Evolutionary conservation across 2,888 invertebrate species (phyloP), one percentile per base, ranked within the genome.

Genomic region (Mycogona germanica): DNA sequence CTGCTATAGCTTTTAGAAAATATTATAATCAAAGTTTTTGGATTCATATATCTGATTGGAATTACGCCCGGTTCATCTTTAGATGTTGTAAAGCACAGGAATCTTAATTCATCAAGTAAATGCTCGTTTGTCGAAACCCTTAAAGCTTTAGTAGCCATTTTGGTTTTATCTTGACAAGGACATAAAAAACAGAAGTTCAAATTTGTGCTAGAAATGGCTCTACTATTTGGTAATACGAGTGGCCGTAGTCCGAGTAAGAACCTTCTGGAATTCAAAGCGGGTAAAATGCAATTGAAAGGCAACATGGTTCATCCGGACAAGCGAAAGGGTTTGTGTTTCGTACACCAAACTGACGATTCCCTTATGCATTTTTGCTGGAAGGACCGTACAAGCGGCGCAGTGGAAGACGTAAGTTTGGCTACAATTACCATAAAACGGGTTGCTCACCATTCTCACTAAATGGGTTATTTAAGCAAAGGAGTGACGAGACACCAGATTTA

Each of bases 321-420:
- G 62, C 81, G 95, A 64, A 97, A 97, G 74, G 98, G 98, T 4
- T 74, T 87, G 28, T 76, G 97, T 14, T 98, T 93, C 68, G 81
- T 98, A 53, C 88, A 92, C 68, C 97, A 97, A 70, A 87, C 92
- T 51, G 95, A 96, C 62, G 98, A 98, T 71, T 88, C 91, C 0
- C 72, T 98, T 55, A 95, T 97, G 86, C 98, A 98, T 73, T 96
- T 98, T 68, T 97, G 97, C 71, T 98, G 98, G 98, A 97, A 97
- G 73, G 97, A 99, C 73, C 81, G 98, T 46, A 83, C 85, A 42
- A 81, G 84, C 44, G 92, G 93, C 51, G 81, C 84, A 61, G 84
- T 92, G 12, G 97, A 97, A 73, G 97, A 98, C 72, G 81, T 80
- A 70, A 72, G 74, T 64, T 54, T 25, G 7, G n/a, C 9, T 17